phyloP scores from a whole-genome alignment of 2,113 vertebrate genomes.

The Martes martes region DNA sequence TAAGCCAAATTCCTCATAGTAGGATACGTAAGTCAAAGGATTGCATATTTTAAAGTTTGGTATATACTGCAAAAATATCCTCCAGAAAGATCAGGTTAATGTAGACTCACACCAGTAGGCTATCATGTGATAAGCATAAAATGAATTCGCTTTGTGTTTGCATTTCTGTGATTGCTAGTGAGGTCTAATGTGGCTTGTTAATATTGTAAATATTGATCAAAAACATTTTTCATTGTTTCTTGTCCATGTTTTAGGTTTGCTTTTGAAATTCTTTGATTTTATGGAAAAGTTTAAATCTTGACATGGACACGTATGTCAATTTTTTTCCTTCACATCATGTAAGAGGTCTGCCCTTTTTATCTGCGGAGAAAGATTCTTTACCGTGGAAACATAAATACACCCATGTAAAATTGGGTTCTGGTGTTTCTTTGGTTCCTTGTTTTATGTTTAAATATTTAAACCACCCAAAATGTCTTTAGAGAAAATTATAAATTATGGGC shows the following conservation, averaged over 20 bases:
- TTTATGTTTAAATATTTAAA: not conserved
- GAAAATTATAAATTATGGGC: not conserved
- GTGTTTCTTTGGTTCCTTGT: not conserved
- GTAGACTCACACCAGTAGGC: not conserved
- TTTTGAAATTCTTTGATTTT: not conserved
- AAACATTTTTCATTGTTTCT: not conserved
- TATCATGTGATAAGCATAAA: not conserved
- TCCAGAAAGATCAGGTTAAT: not conserved
- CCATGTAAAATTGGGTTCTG: no score
- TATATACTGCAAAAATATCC: not conserved
- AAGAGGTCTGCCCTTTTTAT: not conserved
- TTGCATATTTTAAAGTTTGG: not conserved
- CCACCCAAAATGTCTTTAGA: not conserved
- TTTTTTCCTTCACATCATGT: not conserved
- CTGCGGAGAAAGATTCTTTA: not conserved
- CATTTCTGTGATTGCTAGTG: not conserved
- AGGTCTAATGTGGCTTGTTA: not conserved
- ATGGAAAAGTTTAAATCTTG: not conserved
- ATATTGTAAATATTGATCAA: not conserved
- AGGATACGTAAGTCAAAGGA: not conserved
- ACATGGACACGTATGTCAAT: not conserved
- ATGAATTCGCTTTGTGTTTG: not conserved
- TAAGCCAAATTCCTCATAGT: not conserved
- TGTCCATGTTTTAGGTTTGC: not conserved
- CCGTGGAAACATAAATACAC: not conserved